Evolutionary conservation across 30 jellyfish, hydroid and myxozoan species (phyloP).

Genomic region (Hydractinia symbiolongicarpus): DNA sequence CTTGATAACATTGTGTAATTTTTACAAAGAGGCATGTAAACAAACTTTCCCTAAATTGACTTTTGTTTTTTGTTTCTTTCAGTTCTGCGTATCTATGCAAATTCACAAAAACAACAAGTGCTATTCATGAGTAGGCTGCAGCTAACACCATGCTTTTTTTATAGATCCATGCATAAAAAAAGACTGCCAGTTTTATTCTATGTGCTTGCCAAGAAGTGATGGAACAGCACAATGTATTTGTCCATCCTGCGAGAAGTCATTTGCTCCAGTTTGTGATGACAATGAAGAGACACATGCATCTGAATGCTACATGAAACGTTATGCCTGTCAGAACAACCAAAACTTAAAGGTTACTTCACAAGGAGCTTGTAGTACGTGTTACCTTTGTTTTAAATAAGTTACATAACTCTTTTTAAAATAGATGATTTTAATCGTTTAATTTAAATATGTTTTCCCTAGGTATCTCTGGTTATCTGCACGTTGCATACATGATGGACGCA

Average conservation of each 20-base stretch:
- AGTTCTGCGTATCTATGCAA: too few species aligned
- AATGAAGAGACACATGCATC: conserved; percentile 44
- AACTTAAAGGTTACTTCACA: conserved; percentile 19
- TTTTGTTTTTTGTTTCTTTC: too few species aligned
- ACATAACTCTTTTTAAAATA: background rate
- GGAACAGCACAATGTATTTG: conserved; percentile 66
- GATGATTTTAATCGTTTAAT: background rate
- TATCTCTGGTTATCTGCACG: background rate
- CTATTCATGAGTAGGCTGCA: too few species aligned
- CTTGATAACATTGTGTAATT: too few species aligned
- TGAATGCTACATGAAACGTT: conserved; percentile 42
- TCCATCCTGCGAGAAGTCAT: conserved; percentile 44
- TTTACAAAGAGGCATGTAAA: too few species aligned
- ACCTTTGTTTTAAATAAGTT: background rate
- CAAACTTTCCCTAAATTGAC: too few species aligned
- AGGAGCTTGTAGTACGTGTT: conserved; percentile 56
- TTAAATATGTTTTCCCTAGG: background rate
- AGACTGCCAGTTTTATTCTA: conserved; percentile 40
- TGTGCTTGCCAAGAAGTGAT: conserved; percentile 46
- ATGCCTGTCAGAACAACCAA: conserved; percentile 36
- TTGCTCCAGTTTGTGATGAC: conserved; percentile 58
- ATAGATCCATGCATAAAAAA: conserved; percentile 60
- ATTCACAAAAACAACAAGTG: too few species aligned
- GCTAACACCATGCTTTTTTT: too few species aligned
- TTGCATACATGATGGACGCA: background rate